phyloP scores from a whole-genome alignment of 1,140 invertebrate genomes.

The Sycophila sp. region DNA sequence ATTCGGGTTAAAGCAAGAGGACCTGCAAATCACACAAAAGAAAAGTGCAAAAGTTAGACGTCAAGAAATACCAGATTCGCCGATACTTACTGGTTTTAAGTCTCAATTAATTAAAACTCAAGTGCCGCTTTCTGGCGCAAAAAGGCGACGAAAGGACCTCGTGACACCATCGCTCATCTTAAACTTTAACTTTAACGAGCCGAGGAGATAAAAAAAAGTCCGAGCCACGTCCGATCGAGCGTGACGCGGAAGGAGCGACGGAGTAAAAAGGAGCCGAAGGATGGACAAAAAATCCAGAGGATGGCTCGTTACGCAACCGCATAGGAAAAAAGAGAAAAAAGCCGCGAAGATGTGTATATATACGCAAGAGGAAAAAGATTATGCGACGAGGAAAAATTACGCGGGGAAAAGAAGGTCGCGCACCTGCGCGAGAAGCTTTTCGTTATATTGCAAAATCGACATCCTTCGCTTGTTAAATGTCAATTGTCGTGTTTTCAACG shows the following conservation, averaged over 20 bases:
- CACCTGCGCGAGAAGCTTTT: too few species aligned
- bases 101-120: neutral
- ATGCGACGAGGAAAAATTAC: too few species aligned
- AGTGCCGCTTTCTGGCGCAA: neutral
- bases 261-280: neutral
- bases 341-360: too few species aligned
- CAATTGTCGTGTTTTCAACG: too few species aligned
- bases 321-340: too few species aligned
- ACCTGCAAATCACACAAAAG: too few species aligned
- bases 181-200: neutral
- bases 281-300: neutral
- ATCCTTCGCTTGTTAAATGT: too few species aligned
- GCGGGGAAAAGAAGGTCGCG: too few species aligned
- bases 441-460: too few species aligned
- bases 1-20: too few species aligned
- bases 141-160: neutral
- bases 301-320: neutral
- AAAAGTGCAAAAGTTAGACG: too few species aligned
- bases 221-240: neutral
- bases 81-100: neutral
- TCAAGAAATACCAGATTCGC: neutral
- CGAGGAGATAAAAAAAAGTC: neutral
- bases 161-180: neutral
- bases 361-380: too few species aligned
- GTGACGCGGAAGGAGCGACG: neutral